Evolutionary conservation across 2,113 vertebrate genomes (phyloP), one percentile per base, ranked within the genome.

Genomic region (Symphodus melops): DNA sequence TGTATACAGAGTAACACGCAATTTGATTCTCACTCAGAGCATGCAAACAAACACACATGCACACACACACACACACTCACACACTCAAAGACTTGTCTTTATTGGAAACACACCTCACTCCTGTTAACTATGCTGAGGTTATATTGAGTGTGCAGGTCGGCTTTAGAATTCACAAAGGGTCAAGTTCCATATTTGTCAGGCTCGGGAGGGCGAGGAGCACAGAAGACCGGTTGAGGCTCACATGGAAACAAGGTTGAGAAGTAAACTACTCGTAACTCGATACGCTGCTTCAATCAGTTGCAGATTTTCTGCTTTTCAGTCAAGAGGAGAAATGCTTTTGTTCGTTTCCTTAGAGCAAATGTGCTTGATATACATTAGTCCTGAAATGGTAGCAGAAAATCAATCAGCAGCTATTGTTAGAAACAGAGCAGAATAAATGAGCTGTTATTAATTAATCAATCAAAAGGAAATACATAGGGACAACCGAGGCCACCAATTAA

Each of bases 181-280:
- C 89, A 90, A 87, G 85, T 91, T 91, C 84, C 91, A 81, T 70
- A 75, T 71, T 75, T 84, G 78, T 67, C 63, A 59, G 72, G 70
- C 57, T 53, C 70, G 86, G 79, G 72, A 69, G 65, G 70, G 63
- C 71, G 49, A 79, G 77, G 75, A n/a, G 60, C 66, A 52, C 54
- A 36, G 54, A 65, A 60, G 84, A 77, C 54, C 65, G 67, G 65
- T 60, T 21, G 46, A 55, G 58, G 77, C 14, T 14, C 87, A 77
- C 82, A 70, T 81, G 81, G 84, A 77, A 82, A 77, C 67, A 48
- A 51, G 28, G 73, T 77, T 86, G 62, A 82, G 84, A 70, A 41
- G 83, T 84, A 88, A 89, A 88, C 81, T 80, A 75, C 81, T 33
- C 28, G 88, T 85, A 91, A 91, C 69, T 70, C 1, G 75, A 93